Evolutionary conservation across 2,113 vertebrate genomes (phyloP).

Genomic region (Dolichotis patagonum): DNA sequence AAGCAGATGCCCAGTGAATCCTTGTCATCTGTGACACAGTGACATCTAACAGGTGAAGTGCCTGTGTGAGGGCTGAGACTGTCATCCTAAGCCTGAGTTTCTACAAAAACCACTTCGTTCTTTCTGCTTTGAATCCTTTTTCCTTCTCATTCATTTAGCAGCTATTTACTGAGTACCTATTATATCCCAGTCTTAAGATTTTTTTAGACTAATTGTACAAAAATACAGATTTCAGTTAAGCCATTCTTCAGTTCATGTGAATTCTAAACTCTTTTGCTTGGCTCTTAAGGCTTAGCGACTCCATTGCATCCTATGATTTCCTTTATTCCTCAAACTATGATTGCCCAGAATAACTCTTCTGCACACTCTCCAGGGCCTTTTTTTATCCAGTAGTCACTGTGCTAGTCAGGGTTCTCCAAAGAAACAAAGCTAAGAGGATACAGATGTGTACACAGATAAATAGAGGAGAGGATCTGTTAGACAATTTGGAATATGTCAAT

Average conservation of each 20-base stretch:
- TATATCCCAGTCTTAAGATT: background rate
- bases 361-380: background rate
- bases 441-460: background rate
- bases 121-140: background rate
- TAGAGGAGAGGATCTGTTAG: no score
- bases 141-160: background rate
- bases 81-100: background rate
- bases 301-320: background rate
- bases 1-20: background rate
- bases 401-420: background rate
- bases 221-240: background rate
- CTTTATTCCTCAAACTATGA: background rate
- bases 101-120: background rate
- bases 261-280: background rate
- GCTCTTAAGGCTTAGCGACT: background rate
- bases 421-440: background rate
- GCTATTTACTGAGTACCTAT: background rate
- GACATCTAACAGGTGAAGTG: background rate
- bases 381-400: background rate
- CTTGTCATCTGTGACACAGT: background rate
- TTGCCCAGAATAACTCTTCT: background rate
- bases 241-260: background rate
- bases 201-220: conserved; percentile 1
- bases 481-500: rapidly evolving
- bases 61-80: background rate